phyloP scores from a whole-genome alignment of 2,888 invertebrate species.

The Rhimphoctona megacephalus region DNA sequence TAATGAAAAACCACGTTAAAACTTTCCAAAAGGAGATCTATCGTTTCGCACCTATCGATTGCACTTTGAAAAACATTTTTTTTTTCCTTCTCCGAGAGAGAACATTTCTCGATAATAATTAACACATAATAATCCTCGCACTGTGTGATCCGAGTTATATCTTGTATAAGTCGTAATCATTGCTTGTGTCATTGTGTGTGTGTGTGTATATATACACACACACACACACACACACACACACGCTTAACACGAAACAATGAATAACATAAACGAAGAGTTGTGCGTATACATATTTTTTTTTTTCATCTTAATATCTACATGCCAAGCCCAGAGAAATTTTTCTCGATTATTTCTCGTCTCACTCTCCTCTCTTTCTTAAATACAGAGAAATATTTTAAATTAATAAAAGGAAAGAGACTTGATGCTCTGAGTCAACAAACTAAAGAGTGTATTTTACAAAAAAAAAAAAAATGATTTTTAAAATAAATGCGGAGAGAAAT shows the following conservation, averaged over 20 bases:
- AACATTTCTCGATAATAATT: conserved; percentile 35
- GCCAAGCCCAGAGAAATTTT: conserved; percentile 35
- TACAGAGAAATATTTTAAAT: conserved; percentile 32
- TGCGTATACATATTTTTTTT: conserved; percentile 56
- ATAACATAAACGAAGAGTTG: conserved; percentile 53
- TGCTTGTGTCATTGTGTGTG: conserved; percentile 9
- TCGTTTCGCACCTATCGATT: conserved; percentile 59
- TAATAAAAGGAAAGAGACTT: conserved; percentile 20
- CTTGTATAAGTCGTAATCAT: conserved; percentile 33
- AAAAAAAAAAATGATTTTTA: conserved; percentile 34
- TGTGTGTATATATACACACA: not conserved
- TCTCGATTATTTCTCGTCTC: conserved; percentile 37
- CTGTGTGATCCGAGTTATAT: conserved; percentile 31
- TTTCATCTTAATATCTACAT: conserved; percentile 43
- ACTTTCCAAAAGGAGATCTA: conserved; percentile 55
- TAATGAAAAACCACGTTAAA: conserved; percentile 47
- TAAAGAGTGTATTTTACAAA: conserved; percentile 52
- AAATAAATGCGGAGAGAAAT: conserved; percentile 63
- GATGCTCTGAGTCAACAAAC: conserved; percentile 37
- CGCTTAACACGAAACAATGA: conserved; percentile 17
- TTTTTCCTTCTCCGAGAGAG: conserved; percentile 5
- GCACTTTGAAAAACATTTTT: conserved; percentile 41
- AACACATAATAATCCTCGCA: conserved; percentile 40
- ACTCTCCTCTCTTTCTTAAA: not conserved
- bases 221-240: not conserved